These are phyloP conservation scores for Ectemnius continuus DNA, from an alignment of 2,888 invertebrate species.

Conservation along the genomic window DNA sequence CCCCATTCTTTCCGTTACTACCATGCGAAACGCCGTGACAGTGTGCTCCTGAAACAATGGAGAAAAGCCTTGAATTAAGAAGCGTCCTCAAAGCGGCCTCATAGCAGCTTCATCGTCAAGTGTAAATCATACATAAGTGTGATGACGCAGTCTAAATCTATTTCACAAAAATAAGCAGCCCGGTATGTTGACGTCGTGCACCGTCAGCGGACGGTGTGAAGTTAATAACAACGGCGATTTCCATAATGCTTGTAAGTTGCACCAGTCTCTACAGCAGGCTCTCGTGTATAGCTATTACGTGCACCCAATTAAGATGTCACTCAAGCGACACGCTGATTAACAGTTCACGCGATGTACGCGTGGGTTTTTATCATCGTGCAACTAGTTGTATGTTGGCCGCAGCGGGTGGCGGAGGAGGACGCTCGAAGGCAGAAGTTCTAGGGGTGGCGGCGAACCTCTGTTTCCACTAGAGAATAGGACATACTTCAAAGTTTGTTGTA, in stretches of 20 bases:
- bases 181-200: background rate
- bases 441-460: too few relatives aligned
- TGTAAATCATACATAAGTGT: too few relatives aligned
- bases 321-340: slow-evolving; percentile 21
- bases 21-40: slow-evolving; percentile 69
- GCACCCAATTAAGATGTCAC: slow-evolving; percentile 48
- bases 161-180: too few relatives aligned
- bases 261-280: too few relatives aligned
- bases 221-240: slow-evolving; percentile 12
- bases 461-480: too few relatives aligned
- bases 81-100: too few relatives aligned
- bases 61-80: too few relatives aligned
- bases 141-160: too few relatives aligned
- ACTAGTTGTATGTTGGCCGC: background rate
- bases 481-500: background rate
- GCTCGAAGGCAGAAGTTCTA: too few relatives aligned
- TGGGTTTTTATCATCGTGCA: slow-evolving; percentile 40
- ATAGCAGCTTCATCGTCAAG: too few relatives aligned
- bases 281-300: background rate
- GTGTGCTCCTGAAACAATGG: slow-evolving; percentile 64
- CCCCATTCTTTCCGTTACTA: slow-evolving; percentile 71
- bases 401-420: too few relatives aligned
- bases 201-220: background rate
- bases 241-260: background rate
- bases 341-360: slow-evolving; percentile 41